Base-by-base conservation (phyloP, 2,113 vertebrate species). In the Anhinga rufa region DNA sequence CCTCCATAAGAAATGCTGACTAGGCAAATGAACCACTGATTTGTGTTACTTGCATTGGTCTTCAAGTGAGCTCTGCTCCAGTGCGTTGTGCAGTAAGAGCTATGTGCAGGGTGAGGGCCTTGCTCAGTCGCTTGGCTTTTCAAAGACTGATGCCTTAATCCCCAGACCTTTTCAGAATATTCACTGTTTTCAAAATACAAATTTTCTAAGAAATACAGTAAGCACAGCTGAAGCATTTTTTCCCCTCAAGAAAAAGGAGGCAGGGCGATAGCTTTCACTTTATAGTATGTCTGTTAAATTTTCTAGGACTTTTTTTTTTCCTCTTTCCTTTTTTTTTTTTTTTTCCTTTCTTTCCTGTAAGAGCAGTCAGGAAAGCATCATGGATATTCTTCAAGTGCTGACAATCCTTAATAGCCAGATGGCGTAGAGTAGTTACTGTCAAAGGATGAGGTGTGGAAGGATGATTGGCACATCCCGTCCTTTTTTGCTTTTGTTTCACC, bases 1-100 rank as follows among this genome's bases (percentile, higher is more conserved):
- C 34, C 48, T 60, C 44, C 0, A 0, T 76, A 32, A 72, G 57
- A 87, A 85, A 75, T 65, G 34, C 44, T 18, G 13, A 44, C 17
- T 21, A 52, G 40, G 25, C 31, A 38, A 42, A 29, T 49, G 24
- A 61, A 34, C 17, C 1, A 2, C 6, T 82, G 52, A 26, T 79
- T 84, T 49, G 28, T 75, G 32, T 78, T n/a, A 3, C 42, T 76
- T 60, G 25, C 4, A 0, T 34, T 40, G 75, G 12, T 80, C 71
- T 90, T 68, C 34, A 42, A 9, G 71, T 9, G 44, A 64, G 57
- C 44, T 71, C 42, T 7, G 57, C 64, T 72, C 26, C 29, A 5
- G 0, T 0, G 9, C 0, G 0, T 52, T 52, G 55, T 31, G 54
- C 12, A 9, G 25, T 17, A 29, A 22, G 42, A 44, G 19, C 20